phyloP scores from a whole-genome alignment of 1,140 invertebrate species.

The Vanessa tameamea region DNA sequence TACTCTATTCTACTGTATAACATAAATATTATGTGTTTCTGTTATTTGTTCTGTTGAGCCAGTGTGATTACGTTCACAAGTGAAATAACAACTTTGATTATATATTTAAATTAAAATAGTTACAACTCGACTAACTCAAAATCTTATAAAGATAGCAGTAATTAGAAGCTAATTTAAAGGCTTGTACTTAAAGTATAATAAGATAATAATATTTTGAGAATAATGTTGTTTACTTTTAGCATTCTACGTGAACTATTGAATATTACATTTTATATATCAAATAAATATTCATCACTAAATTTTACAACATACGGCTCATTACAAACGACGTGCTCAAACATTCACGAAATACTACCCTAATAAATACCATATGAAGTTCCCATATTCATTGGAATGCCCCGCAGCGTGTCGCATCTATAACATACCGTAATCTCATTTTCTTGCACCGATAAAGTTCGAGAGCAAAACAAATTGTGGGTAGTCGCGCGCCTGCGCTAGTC shows the following conservation, averaged over 20 bases:
- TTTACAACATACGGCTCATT: slow-evolving; percentile 35
- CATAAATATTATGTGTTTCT: no score
- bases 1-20: no score
- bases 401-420: slow-evolving; percentile 62
- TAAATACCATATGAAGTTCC: slow-evolving; percentile 54
- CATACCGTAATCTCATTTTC: slow-evolving; percentile 66
- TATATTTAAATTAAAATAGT: no score
- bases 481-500: slow-evolving; percentile 56
- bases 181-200: no score
- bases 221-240: no score
- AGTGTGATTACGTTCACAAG: no score
- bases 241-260: not conserved
- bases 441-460: slow-evolving; percentile 59
- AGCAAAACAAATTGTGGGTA: slow-evolving; percentile 71
- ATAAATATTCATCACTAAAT: not conserved
- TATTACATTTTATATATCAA: not conserved
- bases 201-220: no score
- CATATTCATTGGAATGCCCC: slow-evolving; percentile 64
- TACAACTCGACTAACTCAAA: no score
- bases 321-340: slow-evolving; percentile 40
- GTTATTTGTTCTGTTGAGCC: no score
- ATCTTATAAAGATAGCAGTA: no score
- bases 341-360: slow-evolving; percentile 39
- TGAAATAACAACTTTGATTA: no score
- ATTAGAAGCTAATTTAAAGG: no score